Percentiles rank a stretch among this genome's conserved stretches.
phyloP scores from a whole-genome alignment of 2,888 invertebrate genomes.

The Chymomyza procnemis region DNA sequence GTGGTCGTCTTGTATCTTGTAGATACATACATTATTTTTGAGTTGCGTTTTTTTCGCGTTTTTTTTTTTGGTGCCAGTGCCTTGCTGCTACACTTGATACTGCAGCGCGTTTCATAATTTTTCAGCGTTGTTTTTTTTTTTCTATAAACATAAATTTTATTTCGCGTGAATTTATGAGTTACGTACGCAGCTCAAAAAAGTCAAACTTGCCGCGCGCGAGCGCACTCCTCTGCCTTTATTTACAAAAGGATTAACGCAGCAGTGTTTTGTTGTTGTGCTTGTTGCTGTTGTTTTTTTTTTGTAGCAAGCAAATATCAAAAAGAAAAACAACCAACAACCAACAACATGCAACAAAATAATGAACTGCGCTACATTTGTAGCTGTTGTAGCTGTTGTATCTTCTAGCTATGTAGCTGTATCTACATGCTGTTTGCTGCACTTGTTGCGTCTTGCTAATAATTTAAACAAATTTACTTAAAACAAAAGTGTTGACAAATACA shows the following conservation, averaged over 20 bases:
- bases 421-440: slow-evolving; percentile 30
- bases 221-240: slow-evolving; percentile 41
- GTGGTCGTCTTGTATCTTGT: slow-evolving; percentile 22
- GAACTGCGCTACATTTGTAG: background rate
- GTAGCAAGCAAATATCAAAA: slow-evolving; percentile 44
- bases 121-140: slow-evolving; percentile 4
- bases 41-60: slow-evolving; percentile 3
- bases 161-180: slow-evolving; percentile 69
- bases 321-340: background rate
- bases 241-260: slow-evolving; percentile 62
- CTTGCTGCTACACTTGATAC: slow-evolving; percentile 34
- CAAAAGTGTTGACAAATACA: slow-evolving; percentile 36
- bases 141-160: slow-evolving; percentile 57
- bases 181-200: slow-evolving; percentile 15
- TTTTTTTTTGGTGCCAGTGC: slow-evolving; percentile 3
- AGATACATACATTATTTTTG: slow-evolving; percentile 14
- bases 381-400: slow-evolving; percentile 1
- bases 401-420: background rate
- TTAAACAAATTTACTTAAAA: slow-evolving; percentile 65
- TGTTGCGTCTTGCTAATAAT: slow-evolving; percentile 60
- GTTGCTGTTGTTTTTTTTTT: background rate
- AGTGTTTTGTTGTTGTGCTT: background rate
- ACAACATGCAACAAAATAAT: background rate
- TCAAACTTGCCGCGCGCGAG: background rate
- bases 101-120: slow-evolving; percentile 1